Conservation (phyloP, 2,113 vertebrate genomes). For the Mungos mungo region DNA sequence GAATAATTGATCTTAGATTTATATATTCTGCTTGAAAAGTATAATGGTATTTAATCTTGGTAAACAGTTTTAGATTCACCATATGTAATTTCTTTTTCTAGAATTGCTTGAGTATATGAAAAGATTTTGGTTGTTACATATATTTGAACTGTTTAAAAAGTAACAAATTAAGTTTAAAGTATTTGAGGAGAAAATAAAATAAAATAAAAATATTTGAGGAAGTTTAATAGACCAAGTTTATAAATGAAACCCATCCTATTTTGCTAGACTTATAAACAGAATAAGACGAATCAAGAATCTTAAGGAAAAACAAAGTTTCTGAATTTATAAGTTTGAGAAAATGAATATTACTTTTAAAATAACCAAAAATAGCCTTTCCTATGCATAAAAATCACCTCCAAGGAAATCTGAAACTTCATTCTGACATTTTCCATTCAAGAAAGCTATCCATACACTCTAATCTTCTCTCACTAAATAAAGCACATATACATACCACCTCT, state of each 20-base stretch:
- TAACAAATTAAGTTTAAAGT: conserved; percentile 9
- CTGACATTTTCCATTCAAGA: neutral
- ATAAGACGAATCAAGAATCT: neutral
- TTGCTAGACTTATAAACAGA: neutral
- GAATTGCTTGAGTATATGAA: neutral
- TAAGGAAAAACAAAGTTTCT: neutral
- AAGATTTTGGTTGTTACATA: neutral
- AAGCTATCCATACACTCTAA: neutral
- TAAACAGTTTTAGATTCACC: neutral
- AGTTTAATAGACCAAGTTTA: neutral
- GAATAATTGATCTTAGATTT: neutral
- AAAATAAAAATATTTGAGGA: neutral
- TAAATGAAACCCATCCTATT: neutral
- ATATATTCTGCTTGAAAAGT: neutral
- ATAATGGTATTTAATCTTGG: neutral
- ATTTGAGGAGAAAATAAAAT: neutral
- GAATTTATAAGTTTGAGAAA: neutral
- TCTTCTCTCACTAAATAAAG: neutral
- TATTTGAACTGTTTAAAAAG: neutral
- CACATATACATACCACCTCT: neutral
- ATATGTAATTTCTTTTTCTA: neutral
- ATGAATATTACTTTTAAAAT: neutral
- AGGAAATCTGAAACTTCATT: neutral
- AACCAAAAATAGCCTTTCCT: neutral
- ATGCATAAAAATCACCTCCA: neutral